Base-by-base conservation (phyloP, 2,113 vertebrate species). In the Datnioides undecimradiatus region DNA sequence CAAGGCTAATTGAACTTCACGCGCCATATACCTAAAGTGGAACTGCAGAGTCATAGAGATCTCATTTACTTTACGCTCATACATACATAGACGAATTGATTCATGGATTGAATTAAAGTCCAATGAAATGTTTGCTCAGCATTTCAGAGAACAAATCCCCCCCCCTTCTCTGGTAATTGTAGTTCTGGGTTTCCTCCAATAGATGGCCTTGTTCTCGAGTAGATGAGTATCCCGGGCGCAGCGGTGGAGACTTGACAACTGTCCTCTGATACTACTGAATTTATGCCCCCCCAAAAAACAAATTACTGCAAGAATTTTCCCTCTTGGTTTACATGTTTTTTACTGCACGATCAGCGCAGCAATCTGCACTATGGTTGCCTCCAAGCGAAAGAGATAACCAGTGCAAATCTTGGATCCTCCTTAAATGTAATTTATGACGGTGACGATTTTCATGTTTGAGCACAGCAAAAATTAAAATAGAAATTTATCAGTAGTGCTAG, bases 151-250 rank as follows among this genome's bases (percentile, higher is more conserved):
- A 23, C 27, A 51, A 55, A 19, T 1, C 19, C 4, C 1, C 2
- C 6, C 10, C 1, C 29, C 16, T 14, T 48, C 14, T 38, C 3
- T 29, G 16, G 14, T 12, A 5, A 2, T 9, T 84, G 86, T 31
- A 93, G 82, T 93, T 90, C n/a, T 55, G 0, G 0, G 40, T 68
- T 73, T 33, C 0, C 11, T 58, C 91, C 94, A 90, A 77, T 85
- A 94, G 94, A 91, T 91, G 94, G 78, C 92, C 36, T 67, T 65
- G 75, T 90, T 90, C 84, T 91, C 87, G 87, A 87, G 43, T 81
- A 87, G 63, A 92, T 85, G 63, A 88, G 43, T 12, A 46, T 11
- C 23, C 12, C 1, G 23, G 3, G 16, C 21, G 14, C n/a, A 25
- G 41, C 16, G 21, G 8, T 25, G 29, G 10, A 46, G 21, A 36